These are phyloP conservation scores for Muraenolepis orangiensis DNA, from an alignment of 2,797 vertebrate genomes.

Conservation along the genomic window DNA sequence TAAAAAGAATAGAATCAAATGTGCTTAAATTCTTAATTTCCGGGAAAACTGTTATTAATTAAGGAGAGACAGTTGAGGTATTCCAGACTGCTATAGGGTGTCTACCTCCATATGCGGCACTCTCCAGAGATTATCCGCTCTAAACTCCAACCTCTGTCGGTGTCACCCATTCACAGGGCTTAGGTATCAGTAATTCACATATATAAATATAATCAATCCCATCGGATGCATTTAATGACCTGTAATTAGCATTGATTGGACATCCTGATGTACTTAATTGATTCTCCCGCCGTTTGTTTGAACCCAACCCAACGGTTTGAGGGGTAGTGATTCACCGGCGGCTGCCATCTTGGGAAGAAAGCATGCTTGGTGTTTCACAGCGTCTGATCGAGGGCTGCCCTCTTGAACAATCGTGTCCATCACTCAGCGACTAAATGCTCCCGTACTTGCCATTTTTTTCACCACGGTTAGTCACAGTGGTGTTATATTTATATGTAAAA, in stretches of 20 bases:
- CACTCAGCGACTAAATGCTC: not conserved
- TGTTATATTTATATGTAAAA: too few relatives aligned
- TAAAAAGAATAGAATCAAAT: not conserved
- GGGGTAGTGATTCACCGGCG: too few relatives aligned
- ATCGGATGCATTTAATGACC: constrained; percentile 61
- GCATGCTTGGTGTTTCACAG: not conserved
- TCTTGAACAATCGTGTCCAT: not conserved
- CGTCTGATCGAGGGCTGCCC: not conserved
- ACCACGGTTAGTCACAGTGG: not conserved
- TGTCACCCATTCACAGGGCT: constrained; percentile 44
- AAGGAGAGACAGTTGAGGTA: too few relatives aligned
- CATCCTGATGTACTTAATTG: not conserved
- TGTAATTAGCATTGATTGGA: not conserved
- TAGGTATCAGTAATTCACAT: constrained; percentile 64
- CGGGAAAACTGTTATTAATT: not conserved
- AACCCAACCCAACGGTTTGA: not conserved
- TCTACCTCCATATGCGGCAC: too few relatives aligned
- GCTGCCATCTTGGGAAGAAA: too few relatives aligned
- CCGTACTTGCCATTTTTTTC: too few relatives aligned
- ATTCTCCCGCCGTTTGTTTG: not conserved
- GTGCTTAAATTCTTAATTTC: not conserved
- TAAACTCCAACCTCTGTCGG: constrained; percentile 40
- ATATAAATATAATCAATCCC: constrained; percentile 70
- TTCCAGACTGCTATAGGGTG: too few relatives aligned
- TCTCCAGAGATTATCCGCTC: too few relatives aligned